phyloP scores from a whole-genome alignment of 2,113 vertebrate genomes.

The Seriola quinqueradiata region DNA sequence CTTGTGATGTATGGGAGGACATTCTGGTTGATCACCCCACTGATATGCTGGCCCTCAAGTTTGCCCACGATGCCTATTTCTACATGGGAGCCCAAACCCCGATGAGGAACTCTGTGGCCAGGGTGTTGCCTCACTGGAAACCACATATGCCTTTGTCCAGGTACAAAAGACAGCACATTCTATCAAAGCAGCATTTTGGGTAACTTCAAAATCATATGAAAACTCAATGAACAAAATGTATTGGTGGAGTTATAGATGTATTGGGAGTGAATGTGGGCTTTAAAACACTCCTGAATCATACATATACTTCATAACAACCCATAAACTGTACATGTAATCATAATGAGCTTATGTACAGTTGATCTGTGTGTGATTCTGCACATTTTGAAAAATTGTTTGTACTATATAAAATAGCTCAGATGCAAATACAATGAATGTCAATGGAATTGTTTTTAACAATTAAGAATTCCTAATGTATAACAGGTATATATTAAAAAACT shows the following conservation, averaged over 20 bases:
- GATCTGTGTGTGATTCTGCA: background rate
- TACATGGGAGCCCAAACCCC: slow-evolving; percentile 88
- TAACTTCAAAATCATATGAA: background rate
- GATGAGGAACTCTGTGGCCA: slow-evolving; percentile 92
- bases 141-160: slow-evolving; percentile 88
- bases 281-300: background rate
- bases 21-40: slow-evolving; percentile 92
- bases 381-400: too few relatives aligned
- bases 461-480: too few relatives aligned
- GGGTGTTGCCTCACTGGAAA: slow-evolving; percentile 92
- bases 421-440: too few relatives aligned
- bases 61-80: slow-evolving; percentile 92
- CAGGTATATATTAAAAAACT: too few relatives aligned
- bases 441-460: too few relatives aligned
- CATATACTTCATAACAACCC: background rate
- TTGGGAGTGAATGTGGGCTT: background rate
- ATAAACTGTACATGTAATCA: background rate
- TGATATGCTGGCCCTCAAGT: slow-evolving; percentile 93
- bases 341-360: background rate
- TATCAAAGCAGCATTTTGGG: background rate
- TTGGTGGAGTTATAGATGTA: background rate
- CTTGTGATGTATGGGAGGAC: slow-evolving; percentile 90
- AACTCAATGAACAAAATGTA: background rate
- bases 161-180: slow-evolving; percentile 66
- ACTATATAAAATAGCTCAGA: too few relatives aligned